These are phyloP conservation scores for Hirtodrosophila confusa DNA, from an alignment of 2,888 invertebrate species.

Conservation along the genomic window DNA sequence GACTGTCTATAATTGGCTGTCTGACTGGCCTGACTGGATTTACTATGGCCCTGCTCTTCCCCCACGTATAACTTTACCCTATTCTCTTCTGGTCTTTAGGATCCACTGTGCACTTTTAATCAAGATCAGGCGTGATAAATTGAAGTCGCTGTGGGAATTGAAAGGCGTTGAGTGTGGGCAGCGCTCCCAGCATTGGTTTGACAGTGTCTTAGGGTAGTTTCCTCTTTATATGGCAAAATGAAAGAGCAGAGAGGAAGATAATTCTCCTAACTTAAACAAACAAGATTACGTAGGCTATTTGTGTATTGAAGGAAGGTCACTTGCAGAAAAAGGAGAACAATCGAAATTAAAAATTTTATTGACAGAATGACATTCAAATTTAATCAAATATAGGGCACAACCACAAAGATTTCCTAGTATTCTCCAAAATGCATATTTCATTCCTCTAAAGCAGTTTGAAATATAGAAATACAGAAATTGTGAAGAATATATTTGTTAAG, in stretches of 20 bases:
- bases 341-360: no score
- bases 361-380: no score
- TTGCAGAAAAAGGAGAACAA: no score
- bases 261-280: no score
- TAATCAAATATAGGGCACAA: neutral
- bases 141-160: slow-evolving; percentile 49
- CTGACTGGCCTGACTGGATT: slow-evolving; percentile 56
- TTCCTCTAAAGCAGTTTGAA: no score
- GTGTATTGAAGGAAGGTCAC: no score
- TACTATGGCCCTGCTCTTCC: slow-evolving; percentile 26
- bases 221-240: neutral
- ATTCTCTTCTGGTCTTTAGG: slow-evolving; percentile 8
- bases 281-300: no score
- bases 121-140: slow-evolving; percentile 74
- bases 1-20: slow-evolving; percentile 75
- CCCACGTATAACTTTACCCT: neutral
- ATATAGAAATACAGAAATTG: no score
- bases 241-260: neutral
- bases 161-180: slow-evolving; percentile 48
- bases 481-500: no score
- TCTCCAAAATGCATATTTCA: no score
- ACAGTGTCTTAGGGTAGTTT: slow-evolving; percentile 20
- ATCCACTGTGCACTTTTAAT: slow-evolving; percentile 57
- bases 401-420: neutral
- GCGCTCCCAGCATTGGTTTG: slow-evolving; percentile 12